Evolutionary conservation across 2,797 vertebrate genomes (phyloP).

Genomic region (Girardinus metallicus): DNA sequence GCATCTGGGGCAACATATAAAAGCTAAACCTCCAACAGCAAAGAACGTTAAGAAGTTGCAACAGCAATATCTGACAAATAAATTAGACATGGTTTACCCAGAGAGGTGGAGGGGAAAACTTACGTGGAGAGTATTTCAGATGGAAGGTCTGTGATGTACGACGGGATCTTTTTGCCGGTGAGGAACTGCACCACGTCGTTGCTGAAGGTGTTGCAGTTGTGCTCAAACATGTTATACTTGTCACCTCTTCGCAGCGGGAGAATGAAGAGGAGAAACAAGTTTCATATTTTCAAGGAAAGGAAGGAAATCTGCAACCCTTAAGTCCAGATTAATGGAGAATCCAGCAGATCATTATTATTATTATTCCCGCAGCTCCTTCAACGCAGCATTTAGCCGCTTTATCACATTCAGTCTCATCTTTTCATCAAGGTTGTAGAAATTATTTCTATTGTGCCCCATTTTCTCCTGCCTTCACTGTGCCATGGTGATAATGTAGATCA

Average conservation of each 20-base stretch:
- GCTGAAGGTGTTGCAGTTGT: constrained; percentile 97
- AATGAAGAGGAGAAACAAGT: not conserved
- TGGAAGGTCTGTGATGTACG: constrained; percentile 96
- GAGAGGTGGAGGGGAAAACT: constrained; percentile 51
- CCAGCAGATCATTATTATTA: not conserved
- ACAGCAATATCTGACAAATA: not conserved
- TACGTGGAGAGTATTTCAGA: constrained; percentile 94
- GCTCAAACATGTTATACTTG: constrained; percentile 91
- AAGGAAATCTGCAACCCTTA: not conserved
- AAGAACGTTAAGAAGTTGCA: not conserved
- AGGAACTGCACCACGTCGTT: constrained; percentile 96
- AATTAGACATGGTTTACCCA: not conserved
- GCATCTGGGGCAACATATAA: not conserved
- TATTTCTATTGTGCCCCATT: not conserved
- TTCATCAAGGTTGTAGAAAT: too few relatives aligned
- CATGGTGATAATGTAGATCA: not conserved
- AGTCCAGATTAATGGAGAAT: not conserved
- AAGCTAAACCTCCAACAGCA: not conserved
- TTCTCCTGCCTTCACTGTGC: not conserved
- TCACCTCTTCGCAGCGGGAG: constrained; percentile 77
- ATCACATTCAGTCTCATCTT: too few relatives aligned
- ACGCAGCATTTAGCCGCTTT: not conserved
- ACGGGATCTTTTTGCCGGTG: constrained; percentile 91
- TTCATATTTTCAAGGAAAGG: not conserved
- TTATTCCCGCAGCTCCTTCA: not conserved